Evolutionary conservation across 2,113 vertebrate genomes (phyloP), one percentile per base, ranked within the genome.

Genomic region (Epinephelus cyanopodus): DNA sequence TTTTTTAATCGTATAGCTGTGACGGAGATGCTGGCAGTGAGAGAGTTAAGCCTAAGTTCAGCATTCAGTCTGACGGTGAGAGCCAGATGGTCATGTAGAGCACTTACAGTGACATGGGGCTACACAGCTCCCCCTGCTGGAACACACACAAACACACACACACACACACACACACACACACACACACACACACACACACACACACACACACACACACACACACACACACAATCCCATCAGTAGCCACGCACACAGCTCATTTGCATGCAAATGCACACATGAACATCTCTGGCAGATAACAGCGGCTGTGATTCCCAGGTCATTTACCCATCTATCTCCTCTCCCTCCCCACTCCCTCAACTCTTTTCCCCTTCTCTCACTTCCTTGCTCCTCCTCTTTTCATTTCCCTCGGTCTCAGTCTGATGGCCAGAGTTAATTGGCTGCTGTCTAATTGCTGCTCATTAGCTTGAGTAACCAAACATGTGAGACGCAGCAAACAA

Each of bases 71-170:
- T 87, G 88, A 92, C 82, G 74, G 93, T 39, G 90, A 87, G 92
- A 92, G 90, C 94, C 95, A 95, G 95, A 95, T 95, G 95, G 95
- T 92, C 92, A 89, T 93, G 92, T 89, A 88, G 89, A 90, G 90
- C 91, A 87, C 90, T 92, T 79, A 85, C 89, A 90, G 91, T 86
- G 85, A 93, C 83, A 84, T 58, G 90, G 81, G 75, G 79, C 69
- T 86, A 83, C 84, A 93, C 83, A 94, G 90, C 92, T 86, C 92
- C 92, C 92, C 90, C 93, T 95, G 92, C 92, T 94, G 93, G 92
- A 90, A 68, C 75, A 82, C 78, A 83, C 79, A 69, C 72, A 68
- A 83, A 68, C 81, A 75, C 64, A 52, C 80, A 85, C 77, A 58
- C 82, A 80, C 86, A 56, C 85, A 85, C 83, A 71, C 82, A 82